A percentile compares a stretch with the other conserved stretches of the same genome.
Conservation (phyloP, 2,797 vertebrate species). For the Ceyx erithaca region DNA sequence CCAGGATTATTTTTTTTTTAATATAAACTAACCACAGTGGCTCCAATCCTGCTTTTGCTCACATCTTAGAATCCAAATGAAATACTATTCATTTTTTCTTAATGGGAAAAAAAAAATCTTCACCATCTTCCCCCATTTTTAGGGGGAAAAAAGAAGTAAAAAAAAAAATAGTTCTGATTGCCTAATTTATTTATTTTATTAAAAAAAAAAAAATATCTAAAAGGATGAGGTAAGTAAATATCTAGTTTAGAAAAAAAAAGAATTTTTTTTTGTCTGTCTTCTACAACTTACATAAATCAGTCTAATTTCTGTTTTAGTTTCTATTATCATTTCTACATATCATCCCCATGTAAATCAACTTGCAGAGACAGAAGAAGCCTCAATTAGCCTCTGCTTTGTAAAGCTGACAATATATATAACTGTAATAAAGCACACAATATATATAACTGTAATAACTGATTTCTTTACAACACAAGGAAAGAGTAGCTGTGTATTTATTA, state of each 20-base stretch:
- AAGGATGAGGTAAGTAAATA: background rate
- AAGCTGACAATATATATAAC: background rate
- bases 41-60: background rate
- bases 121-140: background rate
- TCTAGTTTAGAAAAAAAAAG: background rate
- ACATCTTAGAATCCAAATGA: background rate
- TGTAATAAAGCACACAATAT: background rate
- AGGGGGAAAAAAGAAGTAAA: background rate
- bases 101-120: background rate
- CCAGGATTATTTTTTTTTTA: background rate
- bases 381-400: background rate
- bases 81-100: background rate
- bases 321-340: background rate
- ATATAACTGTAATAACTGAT: background rate
- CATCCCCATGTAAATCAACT: background rate
- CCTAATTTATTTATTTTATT: background rate
- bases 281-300: background rate
- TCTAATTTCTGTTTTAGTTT: background rate
- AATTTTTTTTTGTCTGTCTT: background rate
- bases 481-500: background rate
- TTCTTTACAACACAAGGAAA: slow-evolving; percentile 10
- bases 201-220: background rate
- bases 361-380: background rate
- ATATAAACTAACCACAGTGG: background rate
- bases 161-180: background rate